These are phyloP conservation scores for Nesogale talazaci DNA, from an alignment of 2,113 vertebrate genomes.

Conservation along the genomic window DNA sequence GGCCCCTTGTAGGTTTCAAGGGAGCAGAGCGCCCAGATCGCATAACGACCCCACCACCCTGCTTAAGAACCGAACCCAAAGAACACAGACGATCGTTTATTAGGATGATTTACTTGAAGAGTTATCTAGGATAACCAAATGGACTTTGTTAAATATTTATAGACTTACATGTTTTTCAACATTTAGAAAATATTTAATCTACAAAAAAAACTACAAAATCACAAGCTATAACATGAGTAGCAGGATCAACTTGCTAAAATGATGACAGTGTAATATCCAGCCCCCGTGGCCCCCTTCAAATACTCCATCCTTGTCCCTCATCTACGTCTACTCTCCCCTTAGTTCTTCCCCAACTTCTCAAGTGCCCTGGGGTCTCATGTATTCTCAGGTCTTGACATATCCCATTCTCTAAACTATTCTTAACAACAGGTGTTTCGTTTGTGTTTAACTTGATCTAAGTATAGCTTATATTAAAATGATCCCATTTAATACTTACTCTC, in stretches of 20 bases:
- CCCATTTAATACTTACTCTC: not conserved
- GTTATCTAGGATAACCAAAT: not conserved
- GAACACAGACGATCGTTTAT: not conserved
- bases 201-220: not conserved
- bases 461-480: not conserved
- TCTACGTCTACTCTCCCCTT: not conserved
- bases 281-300: not conserved
- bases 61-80: not conserved
- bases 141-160: not conserved
- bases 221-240: not conserved
- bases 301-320: accelerated
- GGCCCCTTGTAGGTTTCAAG: too few relatives aligned
- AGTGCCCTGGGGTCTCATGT: not conserved
- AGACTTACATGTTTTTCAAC: not conserved
- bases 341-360: not conserved
- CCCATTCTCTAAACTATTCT: not conserved
- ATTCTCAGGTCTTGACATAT: not conserved
- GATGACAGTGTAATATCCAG: not conserved
- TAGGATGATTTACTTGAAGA: not conserved
- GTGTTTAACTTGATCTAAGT: not conserved
- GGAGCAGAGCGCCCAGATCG: too few relatives aligned
- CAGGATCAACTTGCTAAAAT: not conserved
- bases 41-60: too few relatives aligned
- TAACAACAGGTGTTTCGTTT: too few relatives aligned
- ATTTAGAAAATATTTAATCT: constrained; percentile 6